phyloP scores from a whole-genome alignment of 1,140 invertebrate species.

The Caenorhabditis inopinata region DNA sequence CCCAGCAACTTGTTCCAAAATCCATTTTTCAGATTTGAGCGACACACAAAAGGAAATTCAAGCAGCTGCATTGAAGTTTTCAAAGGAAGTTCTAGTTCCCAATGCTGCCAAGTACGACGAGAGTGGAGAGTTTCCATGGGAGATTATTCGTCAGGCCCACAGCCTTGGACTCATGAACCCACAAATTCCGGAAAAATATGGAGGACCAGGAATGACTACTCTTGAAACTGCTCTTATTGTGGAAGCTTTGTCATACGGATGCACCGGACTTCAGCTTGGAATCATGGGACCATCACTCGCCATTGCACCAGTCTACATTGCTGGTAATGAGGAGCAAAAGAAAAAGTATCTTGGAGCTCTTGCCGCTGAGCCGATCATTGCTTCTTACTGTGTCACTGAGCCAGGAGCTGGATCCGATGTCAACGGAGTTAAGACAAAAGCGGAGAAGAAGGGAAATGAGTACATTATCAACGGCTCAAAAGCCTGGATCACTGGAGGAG shows the following conservation, averaged over 20 bases:
- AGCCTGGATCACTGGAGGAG: conserved; percentile 98
- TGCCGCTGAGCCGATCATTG: conserved; percentile 41
- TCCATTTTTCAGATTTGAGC: conserved; percentile 56
- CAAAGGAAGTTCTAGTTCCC: conserved; percentile 84
- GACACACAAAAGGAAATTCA: conserved; percentile 74
- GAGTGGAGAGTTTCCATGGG: conserved; percentile 88
- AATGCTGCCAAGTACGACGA: conserved; percentile 84
- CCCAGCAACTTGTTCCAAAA: background rate
- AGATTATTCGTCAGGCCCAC: conserved; percentile 90
- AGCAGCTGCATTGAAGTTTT: conserved; percentile 85
- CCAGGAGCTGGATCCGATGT: conserved; percentile 77
- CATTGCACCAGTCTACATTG: conserved; percentile 82
- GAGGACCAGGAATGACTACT: conserved; percentile 67
- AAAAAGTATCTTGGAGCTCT: conserved; percentile 80
- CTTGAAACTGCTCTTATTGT: conserved; percentile 80
- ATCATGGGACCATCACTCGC: conserved; percentile 76
- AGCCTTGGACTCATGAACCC: conserved; percentile 83
- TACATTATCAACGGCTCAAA: conserved; percentile 92
- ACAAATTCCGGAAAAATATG: conserved; percentile 76
- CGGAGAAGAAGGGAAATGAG: conserved; percentile 80
- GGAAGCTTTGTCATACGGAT: conserved; percentile 91
- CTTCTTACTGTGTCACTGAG: conserved; percentile 88
- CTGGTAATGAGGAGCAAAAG: conserved; percentile 82
- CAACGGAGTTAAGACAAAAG: conserved; percentile 77
- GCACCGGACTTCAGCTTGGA: conserved; percentile 87